These are phyloP conservation scores for Pogona vitticeps DNA, from an alignment of 2,113 vertebrate genomes.

Conservation along the genomic window DNA sequence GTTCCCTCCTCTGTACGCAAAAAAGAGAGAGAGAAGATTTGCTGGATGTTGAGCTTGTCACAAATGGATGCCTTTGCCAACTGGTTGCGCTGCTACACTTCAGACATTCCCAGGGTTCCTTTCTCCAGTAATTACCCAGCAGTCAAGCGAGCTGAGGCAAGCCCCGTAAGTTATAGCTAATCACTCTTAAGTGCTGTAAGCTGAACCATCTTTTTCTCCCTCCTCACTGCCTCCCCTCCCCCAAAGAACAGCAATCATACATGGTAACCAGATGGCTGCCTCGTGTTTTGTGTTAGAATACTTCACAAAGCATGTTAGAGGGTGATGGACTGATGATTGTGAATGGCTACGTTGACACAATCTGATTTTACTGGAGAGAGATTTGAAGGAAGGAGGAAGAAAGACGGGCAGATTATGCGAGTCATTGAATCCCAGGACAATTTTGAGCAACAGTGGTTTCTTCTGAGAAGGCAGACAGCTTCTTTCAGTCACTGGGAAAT, in stretches of 20 bases:
- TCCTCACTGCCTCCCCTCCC: not conserved
- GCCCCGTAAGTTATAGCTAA: constrained; percentile 69
- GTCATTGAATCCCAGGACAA: not conserved
- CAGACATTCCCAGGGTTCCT: constrained; percentile 48
- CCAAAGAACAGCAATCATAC: constrained; percentile 70
- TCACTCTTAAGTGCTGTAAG: constrained; percentile 70
- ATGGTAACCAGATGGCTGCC: constrained; percentile 74
- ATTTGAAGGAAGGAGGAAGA: not conserved
- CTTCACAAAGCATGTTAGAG: constrained; percentile 64
- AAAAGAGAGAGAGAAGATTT: constrained; percentile 39
- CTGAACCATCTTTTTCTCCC: constrained; percentile 42
- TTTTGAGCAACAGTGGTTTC: not conserved
- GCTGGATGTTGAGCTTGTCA: constrained; percentile 57
- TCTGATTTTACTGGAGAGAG: constrained; percentile 53
- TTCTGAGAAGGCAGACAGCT: not conserved
- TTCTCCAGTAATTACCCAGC: constrained; percentile 66
- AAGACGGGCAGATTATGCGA: not conserved
- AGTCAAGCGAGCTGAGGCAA: constrained; percentile 43
- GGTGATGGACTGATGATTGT: constrained; percentile 66
- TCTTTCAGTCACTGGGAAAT: not conserved
- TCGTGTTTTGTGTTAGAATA: constrained; percentile 58
- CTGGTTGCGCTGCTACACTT: constrained; percentile 52
- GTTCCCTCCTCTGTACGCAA: constrained; percentile 15
- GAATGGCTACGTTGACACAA: constrained; percentile 65
- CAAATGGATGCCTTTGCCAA: constrained; percentile 49